Evolutionary conservation across 1,140 invertebrate species (phyloP).

Genomic region (Oryctes rhinoceros): DNA sequence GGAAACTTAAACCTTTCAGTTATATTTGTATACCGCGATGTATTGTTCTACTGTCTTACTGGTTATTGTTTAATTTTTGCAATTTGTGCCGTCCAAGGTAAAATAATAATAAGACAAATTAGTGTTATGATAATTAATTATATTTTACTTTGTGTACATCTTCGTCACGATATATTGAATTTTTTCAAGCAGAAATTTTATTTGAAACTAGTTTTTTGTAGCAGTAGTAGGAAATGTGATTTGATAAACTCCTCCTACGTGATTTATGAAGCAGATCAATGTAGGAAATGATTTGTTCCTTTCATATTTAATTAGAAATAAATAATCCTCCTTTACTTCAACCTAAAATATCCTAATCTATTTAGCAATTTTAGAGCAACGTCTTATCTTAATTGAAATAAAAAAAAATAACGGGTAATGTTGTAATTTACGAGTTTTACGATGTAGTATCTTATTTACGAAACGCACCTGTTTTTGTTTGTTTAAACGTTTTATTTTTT

Average conservation of each 20-base stretch:
- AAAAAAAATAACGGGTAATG: not conserved
- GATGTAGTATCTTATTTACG: conserved; percentile 31
- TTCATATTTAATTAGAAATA: not conserved
- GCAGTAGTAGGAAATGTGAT: not conserved
- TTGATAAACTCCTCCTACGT: conserved; percentile 1
- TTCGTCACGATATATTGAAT: not conserved
- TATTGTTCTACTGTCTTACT: not conserved
- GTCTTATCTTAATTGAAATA: not conserved
- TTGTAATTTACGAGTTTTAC: conserved; percentile 38
- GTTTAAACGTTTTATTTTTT: not conserved
- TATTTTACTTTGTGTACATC: not conserved
- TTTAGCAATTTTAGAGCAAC: no score
- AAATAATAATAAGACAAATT: not conserved
- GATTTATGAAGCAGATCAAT: conserved; percentile 1
- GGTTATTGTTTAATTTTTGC: conserved; percentile 27
- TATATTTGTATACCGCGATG: no score
- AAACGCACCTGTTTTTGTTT: conserved; percentile 40
- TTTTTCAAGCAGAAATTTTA: not conserved
- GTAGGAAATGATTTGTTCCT: conserved; percentile 30
- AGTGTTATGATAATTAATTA: conserved; percentile 1
- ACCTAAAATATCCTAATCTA: not conserved
- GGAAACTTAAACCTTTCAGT: no score
- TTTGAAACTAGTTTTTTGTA: no score
- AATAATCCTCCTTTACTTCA: no score
- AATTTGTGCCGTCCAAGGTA: conserved; percentile 1